Percentiles rank a stretch among this genome's conserved stretches.
phyloP scores from a whole-genome alignment of 2,888 invertebrate genomes.

The Oithona nana region DNA sequence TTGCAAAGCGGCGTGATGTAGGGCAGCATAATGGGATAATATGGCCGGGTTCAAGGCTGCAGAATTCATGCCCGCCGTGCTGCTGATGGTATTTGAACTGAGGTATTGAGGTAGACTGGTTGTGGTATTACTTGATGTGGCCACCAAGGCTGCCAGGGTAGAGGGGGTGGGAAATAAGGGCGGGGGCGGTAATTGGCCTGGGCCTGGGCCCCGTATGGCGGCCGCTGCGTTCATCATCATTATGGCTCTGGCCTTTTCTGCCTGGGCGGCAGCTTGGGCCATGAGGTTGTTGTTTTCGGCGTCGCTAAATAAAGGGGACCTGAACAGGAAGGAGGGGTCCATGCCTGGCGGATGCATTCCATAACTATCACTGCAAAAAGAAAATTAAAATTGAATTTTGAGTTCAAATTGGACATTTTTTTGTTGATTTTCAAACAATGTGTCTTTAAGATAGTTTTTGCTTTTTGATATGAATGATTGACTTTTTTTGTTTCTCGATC shows the following conservation, averaged over 20 bases:
- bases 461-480: too few species aligned
- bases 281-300: slow-evolving; percentile 16
- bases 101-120: slow-evolving; percentile 6
- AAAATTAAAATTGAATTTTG: neutral
- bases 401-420: too few species aligned
- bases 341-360: neutral
- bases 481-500: too few species aligned
- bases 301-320: slow-evolving; percentile 2
- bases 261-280: slow-evolving; percentile 10
- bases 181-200: neutral
- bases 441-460: too few species aligned
- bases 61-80: neutral
- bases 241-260: slow-evolving; percentile 14
- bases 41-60: neutral
- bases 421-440: too few species aligned
- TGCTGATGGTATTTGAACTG: neutral
- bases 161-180: neutral
- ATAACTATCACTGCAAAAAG: slow-evolving; percentile 3
- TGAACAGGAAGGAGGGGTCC: slow-evolving; percentile 7
- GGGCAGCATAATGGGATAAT: neutral
- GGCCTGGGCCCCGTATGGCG: neutral
- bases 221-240: slow-evolving; percentile 6
- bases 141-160: neutral
- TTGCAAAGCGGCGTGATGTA: neutral
- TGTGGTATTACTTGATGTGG: neutral